A percentile compares a stretch with the other conserved stretches of the same genome.
phyloP scores from a whole-genome alignment of 2,797 vertebrate species.

The Spondyliosoma cantharus region DNA sequence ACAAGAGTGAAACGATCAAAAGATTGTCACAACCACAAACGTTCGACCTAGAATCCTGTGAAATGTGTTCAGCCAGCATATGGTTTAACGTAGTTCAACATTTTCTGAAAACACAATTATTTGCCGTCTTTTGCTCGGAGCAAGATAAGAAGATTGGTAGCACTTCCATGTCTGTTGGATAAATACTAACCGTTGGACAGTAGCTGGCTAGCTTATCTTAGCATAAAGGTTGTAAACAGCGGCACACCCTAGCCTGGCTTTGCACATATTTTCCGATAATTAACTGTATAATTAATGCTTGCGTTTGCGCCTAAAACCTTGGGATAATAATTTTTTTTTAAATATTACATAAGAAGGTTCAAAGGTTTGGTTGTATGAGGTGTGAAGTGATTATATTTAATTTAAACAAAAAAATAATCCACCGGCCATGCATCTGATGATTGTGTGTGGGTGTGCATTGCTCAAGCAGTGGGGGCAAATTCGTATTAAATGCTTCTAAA shows the following conservation, averaged over 20 bases:
- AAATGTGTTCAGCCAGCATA: not conserved
- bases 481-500: not conserved
- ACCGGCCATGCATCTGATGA: conserved; percentile 20
- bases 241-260: not conserved
- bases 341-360: conserved; percentile 7
- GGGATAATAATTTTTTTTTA: too few species aligned
- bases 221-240: too few species aligned
- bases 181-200: not conserved
- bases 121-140: too few species aligned
- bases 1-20: not conserved
- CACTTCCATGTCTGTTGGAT: not conserved
- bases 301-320: not conserved
- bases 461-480: not conserved
- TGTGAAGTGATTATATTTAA: conserved; percentile 6
- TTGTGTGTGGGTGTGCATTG: not conserved
- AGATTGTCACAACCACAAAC: not conserved
- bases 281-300: not conserved
- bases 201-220: not conserved
- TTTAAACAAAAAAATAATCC: conserved; percentile 1
- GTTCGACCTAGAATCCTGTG: not conserved
- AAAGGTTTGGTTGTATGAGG: not conserved
- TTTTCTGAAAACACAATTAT: not conserved
- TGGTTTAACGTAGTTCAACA: not conserved
- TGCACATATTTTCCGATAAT: not conserved
- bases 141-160: not conserved